A percentile compares a stretch with the other conserved stretches of the same genome.
These are phyloP conservation scores for Cheilosia vernalis DNA, from an alignment of 2,888 invertebrate genomes.

Conservation along the genomic window DNA sequence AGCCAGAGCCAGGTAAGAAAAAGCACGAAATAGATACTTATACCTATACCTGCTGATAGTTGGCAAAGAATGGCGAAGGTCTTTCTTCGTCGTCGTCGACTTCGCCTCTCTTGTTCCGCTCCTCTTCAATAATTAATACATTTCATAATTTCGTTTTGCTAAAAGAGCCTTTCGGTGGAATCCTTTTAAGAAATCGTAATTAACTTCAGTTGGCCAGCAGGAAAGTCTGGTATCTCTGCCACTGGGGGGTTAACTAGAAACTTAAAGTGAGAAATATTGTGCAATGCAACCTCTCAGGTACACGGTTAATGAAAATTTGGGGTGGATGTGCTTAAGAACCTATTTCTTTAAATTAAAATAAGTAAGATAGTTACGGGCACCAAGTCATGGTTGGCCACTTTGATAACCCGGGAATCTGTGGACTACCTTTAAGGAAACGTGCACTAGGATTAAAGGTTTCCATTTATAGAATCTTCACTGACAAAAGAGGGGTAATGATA, in stretches of 20 bases:
- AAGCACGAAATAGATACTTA: neutral
- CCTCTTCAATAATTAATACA: constrained; percentile 68
- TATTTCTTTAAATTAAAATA: no score
- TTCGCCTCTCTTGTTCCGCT: neutral
- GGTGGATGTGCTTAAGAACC: no score
- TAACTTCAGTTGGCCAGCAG: constrained; percentile 52
- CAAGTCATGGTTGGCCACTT: no score
- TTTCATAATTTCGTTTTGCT: constrained; percentile 72
- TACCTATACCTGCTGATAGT: constrained; percentile 22
- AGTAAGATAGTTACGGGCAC: no score
- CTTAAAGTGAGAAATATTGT: neutral
- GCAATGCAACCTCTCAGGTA: neutral
- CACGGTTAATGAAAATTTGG: neutral
- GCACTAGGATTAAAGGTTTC: no score
- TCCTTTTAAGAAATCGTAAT: constrained; percentile 70
- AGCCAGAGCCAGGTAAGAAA: constrained; percentile 16
- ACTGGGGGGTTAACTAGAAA: neutral
- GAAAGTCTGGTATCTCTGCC: neutral
- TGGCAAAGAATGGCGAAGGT: constrained; percentile 34
- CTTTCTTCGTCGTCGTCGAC: constrained; percentile 1
- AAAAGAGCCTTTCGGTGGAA: constrained; percentile 63
- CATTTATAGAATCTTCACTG: no score
- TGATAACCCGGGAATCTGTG: no score
- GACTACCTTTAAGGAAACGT: no score
- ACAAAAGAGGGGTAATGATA: no score